Conservation (phyloP, 2,113 vertebrate species). For the Cariama cristata region DNA sequence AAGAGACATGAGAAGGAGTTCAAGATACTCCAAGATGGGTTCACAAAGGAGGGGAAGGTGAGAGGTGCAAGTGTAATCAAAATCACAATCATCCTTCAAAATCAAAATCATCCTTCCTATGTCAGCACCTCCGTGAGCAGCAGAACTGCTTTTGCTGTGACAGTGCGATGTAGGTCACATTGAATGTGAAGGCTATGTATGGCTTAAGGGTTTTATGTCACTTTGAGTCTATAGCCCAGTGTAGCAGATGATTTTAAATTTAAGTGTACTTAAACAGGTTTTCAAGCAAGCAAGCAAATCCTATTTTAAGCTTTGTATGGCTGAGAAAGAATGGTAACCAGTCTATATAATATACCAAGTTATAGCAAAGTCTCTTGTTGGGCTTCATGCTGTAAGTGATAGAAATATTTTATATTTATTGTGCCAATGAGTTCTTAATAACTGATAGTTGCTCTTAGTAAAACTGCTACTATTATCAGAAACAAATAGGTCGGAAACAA, state of each 20-base stretch:
- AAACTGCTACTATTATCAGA: background rate
- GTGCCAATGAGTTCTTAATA: background rate
- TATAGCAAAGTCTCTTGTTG: background rate
- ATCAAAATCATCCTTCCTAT: background rate
- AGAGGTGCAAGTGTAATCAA: background rate
- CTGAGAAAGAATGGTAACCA: background rate
- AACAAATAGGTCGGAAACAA: background rate
- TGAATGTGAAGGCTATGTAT: background rate
- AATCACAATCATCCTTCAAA: background rate
- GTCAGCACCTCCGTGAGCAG: fast-evolving
- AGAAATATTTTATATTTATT: background rate
- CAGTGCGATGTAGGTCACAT: fast-evolving
- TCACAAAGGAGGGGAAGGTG: background rate
- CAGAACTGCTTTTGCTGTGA: background rate
- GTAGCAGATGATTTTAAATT: background rate
- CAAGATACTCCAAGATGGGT: background rate
- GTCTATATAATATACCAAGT: background rate
- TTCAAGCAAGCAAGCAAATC: background rate
- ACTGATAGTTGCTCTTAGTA: background rate
- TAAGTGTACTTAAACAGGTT: background rate
- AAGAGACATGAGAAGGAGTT: background rate
- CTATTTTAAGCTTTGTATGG: background rate
- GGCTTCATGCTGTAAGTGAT: background rate
- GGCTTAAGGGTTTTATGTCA: background rate
- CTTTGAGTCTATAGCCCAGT: background rate